phyloP scores from a whole-genome alignment of 2,113 vertebrate species.

The Ctenodactylus gundi region DNA sequence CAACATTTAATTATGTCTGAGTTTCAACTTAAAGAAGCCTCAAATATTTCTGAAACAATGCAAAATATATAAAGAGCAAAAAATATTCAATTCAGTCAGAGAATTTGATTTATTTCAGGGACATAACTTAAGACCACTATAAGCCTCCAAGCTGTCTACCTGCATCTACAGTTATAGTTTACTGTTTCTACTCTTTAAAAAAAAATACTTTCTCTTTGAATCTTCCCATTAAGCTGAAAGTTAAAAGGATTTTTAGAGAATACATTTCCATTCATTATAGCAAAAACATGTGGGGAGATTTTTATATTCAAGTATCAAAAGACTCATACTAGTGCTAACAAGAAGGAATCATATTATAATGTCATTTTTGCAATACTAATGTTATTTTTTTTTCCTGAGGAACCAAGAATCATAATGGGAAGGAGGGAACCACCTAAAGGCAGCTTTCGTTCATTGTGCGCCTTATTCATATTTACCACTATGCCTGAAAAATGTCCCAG shows the following conservation, averaged over 20 bases:
- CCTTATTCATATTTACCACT: not conserved
- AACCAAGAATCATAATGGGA: not conserved
- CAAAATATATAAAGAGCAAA: not conserved
- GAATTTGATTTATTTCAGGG: not conserved
- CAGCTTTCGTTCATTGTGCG: not conserved
- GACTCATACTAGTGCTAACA: slow-evolving; percentile 50
- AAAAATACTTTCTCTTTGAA: slow-evolving; percentile 57
- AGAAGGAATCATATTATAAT: slow-evolving; percentile 59
- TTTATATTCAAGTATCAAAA: slow-evolving; percentile 66
- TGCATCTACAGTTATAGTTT: slow-evolving; percentile 11
- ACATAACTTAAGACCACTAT: not conserved
- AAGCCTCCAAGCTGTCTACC: not conserved
- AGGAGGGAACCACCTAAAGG: not conserved
- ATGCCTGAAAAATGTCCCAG: not conserved
- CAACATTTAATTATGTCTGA: slow-evolving; percentile 7
- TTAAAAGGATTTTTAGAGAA: slow-evolving; percentile 66
- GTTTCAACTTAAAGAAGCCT: not conserved
- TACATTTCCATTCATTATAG: slow-evolving; percentile 73
- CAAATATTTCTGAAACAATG: not conserved
- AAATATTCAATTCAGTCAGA: not conserved
- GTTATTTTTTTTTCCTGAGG: slow-evolving; percentile 36
- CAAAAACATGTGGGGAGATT: slow-evolving; percentile 61
- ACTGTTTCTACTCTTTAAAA: not conserved
- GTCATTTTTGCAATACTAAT: slow-evolving; percentile 47
- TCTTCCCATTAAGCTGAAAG: slow-evolving; percentile 48